A percentile compares a stretch with the other conserved stretches of the same genome.
These are phyloP conservation scores for Malurus cyaneus DNA, from an alignment of 2,113 vertebrate species.

Conservation along the genomic window DNA sequence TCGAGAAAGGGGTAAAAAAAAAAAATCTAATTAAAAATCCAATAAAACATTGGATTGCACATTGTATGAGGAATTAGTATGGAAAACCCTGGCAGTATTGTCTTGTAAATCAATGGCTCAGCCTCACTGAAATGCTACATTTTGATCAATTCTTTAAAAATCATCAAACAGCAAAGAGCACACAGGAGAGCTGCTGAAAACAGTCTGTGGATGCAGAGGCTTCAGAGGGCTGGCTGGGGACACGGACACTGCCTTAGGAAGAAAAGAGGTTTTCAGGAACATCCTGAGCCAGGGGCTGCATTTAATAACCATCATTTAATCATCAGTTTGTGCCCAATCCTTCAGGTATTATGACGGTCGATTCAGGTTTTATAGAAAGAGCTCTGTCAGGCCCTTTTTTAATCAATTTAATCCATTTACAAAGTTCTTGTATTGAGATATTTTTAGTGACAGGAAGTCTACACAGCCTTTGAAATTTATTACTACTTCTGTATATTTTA, in stretches of 20 bases:
- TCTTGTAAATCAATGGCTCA: background rate
- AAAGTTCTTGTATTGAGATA: background rate
- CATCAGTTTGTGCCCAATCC: background rate
- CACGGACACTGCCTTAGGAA: fast-evolving
- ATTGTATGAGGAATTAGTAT: background rate
- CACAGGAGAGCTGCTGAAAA: background rate
- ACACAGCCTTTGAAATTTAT: background rate
- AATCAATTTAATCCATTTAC: background rate
- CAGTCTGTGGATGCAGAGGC: background rate
- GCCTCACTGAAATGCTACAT: background rate
- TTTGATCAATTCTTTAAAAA: background rate
- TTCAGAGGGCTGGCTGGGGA: background rate
- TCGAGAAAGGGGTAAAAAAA: background rate
- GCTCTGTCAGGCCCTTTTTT: background rate
- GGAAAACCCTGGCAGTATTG: background rate
- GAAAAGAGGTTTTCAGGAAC: background rate
- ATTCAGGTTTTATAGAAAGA: background rate
- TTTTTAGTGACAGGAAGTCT: background rate
- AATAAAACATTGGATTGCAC: background rate
- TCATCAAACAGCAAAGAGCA: background rate
- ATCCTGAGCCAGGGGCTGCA: background rate
- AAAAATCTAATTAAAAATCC: background rate
- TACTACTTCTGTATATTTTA: background rate
- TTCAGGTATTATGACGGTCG: fast-evolving
- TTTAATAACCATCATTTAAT: background rate